These are phyloP conservation scores for Epirrita christyi DNA, from an alignment of 2,888 invertebrate genomes.

Conservation along the genomic window DNA sequence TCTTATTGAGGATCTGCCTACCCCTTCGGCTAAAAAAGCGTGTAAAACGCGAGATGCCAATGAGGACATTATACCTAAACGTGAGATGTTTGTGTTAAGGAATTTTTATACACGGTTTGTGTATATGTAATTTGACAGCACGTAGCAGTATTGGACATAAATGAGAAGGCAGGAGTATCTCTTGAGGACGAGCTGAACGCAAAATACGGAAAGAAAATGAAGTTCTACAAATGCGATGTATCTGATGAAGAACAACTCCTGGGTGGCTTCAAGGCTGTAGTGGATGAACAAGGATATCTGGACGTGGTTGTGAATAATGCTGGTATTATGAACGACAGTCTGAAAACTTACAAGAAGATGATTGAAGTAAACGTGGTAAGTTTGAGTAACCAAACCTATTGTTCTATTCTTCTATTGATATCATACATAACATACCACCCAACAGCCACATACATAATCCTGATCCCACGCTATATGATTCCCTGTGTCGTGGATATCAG, in stretches of 20 bases:
- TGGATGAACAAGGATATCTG: conserved; percentile 48
- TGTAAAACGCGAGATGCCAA: too few relatives aligned
- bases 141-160: conserved; percentile 55
- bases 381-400: conserved; percentile 5
- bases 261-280: conserved; percentile 45
- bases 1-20: too few relatives aligned
- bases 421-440: too few relatives aligned
- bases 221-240: conserved; percentile 60
- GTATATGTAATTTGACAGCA: conserved; percentile 52
- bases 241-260: conserved; percentile 51
- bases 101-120: too few relatives aligned
- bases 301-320: conserved; percentile 59
- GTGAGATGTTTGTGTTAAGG: too few relatives aligned
- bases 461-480: too few relatives aligned
- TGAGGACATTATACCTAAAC: too few relatives aligned
- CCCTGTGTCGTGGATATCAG: too few relatives aligned
- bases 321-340: conserved; percentile 56
- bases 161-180: conserved; percentile 46
- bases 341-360: conserved; percentile 48
- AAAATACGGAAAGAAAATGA: conserved; percentile 52
- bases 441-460: too few relatives aligned
- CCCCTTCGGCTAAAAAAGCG: too few relatives aligned
- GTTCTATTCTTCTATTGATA: too few relatives aligned
- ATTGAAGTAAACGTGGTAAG: conserved; percentile 61
- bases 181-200: conserved; percentile 50